Evolutionary conservation across 2,113 vertebrate species (phyloP), one percentile per base, ranked within the genome.

Genomic region (Catharus fuscescens): DNA sequence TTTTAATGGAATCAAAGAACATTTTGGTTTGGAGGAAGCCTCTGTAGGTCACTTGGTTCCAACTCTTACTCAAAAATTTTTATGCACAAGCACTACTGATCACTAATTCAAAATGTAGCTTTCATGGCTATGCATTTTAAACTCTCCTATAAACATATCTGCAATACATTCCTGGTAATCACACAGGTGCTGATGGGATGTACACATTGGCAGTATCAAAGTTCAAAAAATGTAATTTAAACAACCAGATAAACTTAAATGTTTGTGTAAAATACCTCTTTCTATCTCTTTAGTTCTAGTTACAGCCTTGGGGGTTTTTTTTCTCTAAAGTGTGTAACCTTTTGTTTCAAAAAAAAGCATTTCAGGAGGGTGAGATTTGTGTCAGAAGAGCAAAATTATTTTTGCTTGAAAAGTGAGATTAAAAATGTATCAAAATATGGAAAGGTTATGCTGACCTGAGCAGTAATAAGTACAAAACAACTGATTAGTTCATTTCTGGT

Each of bases 401-500:
- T 92, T 93, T 91, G 23, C 70, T 85, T 76, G 36, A 84, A 92
- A 89, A 76, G 8, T n/a, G 19, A 56, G 56, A 84, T 94, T 83
- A 86, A 90, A 93, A 89, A 71, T 84, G 40, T 56, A 84, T 79
- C 44, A 87, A 89, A 92, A 86, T 90, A 80, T 24, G 11, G 57
- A 92, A 89, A 65, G 53, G 28, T 76, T 84, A 54, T 89, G 80
- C 65, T 94, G 95, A 91, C 80, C 81, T 32, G 25, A 86, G 64
- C 73, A 72, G 69, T 92, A 95, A 84, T 91, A 84, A 92, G 45
- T 84, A 93, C 25, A 84, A 56, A 93, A 90, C 34, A 88, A 88
- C 73, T 72, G 80, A 85, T 88, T 86, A 92, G 40, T 82, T 93
- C 80, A 50, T 74, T 86, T 83, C 71, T 94, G 60, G 53, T 78